Percentiles rank a stretch among this genome's conserved stretches.
Evolutionary conservation across 2,113 vertebrate genomes (phyloP).

Genomic region (Tylochromis polylepis): DNA sequence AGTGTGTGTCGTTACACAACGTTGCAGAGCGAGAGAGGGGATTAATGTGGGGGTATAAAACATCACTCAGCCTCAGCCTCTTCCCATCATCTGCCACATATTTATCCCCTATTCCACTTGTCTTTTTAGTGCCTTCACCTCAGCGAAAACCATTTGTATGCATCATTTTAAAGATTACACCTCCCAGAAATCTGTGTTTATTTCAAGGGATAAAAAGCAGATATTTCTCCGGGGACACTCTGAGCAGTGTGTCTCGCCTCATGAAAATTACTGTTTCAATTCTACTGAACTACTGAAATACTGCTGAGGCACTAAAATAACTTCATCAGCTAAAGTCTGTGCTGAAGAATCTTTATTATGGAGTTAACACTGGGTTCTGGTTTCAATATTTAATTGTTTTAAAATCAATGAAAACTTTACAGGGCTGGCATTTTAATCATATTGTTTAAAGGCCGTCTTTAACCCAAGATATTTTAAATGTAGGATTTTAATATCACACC

Average conservation of each 20-base stretch:
- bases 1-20: conserved; percentile 62
- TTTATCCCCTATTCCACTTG: conserved; percentile 1
- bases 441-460: not conserved
- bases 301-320: not conserved
- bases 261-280: not conserved
- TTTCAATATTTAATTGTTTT: not conserved
- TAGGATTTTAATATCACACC: not conserved
- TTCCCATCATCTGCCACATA: not conserved
- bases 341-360: not conserved
- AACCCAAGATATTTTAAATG: not conserved
- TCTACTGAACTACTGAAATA: not conserved
- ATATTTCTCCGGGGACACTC: not conserved
- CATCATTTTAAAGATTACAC: not conserved
- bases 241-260: not conserved
- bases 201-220: not conserved
- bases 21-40: conserved; percentile 8
- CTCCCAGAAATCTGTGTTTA: not conserved
- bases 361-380: not conserved
- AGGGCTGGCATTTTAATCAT: not conserved
- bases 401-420: not conserved
- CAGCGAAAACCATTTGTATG: not conserved
- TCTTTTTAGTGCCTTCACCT: conserved; percentile 1
- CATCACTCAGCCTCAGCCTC: conserved; percentile 30
- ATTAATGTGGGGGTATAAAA: conserved; percentile 38
- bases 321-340: not conserved